phyloP scores from a whole-genome alignment of 1,140 invertebrate species.

The Trichonephila clavata region DNA sequence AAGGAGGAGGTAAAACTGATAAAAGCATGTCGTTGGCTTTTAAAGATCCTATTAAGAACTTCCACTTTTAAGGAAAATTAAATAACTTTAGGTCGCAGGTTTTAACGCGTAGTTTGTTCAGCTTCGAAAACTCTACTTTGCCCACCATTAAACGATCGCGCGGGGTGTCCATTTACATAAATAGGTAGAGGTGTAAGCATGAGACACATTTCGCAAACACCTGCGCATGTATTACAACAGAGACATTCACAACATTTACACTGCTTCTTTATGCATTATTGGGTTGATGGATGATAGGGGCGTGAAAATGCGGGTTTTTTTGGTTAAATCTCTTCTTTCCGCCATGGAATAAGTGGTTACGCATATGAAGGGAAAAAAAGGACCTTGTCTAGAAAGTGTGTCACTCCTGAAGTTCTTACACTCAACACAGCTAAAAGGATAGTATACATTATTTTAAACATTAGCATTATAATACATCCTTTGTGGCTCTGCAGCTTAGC shows the following conservation, averaged over 20 bases:
- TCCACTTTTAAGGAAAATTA: conserved; percentile 23
- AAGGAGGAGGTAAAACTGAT: background rate
- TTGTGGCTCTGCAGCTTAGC: no score
- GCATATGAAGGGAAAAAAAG: no score
- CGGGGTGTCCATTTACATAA: conserved; percentile 27
- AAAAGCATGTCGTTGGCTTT: conserved; percentile 25
- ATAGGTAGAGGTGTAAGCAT: conserved; percentile 34
- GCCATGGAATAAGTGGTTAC: no score
- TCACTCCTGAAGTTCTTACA: no score
- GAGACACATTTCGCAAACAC: conserved; percentile 32
- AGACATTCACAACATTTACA: conserved; percentile 6
- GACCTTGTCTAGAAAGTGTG: no score
- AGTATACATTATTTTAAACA: no score
- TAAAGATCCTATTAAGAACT: conserved; percentile 4
- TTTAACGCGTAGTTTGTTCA: conserved; percentile 8
- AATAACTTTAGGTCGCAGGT: conserved; percentile 8
- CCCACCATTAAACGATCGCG: background rate
- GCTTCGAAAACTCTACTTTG: background rate
- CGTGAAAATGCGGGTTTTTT: conserved; percentile 8
- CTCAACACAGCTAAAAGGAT: no score
- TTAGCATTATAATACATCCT: no score
- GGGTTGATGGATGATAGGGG: conserved; percentile 24
- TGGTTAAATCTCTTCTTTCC: background rate
- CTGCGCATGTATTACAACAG: background rate
- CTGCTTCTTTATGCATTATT: background rate